These are phyloP conservation scores for Tyria jacobaeae DNA, from an alignment of 2,888 invertebrate genomes.

Conservation along the genomic window DNA sequence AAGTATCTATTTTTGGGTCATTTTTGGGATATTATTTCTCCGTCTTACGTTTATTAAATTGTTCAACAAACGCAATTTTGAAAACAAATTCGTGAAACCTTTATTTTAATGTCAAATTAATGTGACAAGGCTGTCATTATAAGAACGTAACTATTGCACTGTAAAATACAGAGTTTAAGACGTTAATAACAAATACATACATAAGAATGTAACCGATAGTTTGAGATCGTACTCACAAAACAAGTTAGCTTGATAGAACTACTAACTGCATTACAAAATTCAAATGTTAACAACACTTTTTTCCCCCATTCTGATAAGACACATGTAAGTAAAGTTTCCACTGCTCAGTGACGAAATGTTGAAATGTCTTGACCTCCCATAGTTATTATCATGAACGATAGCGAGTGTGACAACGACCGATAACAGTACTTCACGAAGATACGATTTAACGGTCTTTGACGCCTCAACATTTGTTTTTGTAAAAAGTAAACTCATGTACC, in stretches of 20 bases:
- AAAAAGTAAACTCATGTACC: slow-evolving; percentile 11
- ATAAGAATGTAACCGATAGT: neutral
- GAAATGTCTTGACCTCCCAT: slow-evolving; percentile 65
- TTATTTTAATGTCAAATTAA: neutral
- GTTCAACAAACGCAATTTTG: neutral
- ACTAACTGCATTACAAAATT: slow-evolving; percentile 12
- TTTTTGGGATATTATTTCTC: too few species aligned
- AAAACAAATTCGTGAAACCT: neutral
- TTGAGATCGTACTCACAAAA: neutral
- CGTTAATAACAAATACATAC: neutral
- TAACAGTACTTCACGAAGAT: slow-evolving; percentile 45
- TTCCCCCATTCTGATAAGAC: slow-evolving; percentile 32
- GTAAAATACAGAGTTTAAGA: neutral
- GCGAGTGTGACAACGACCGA: slow-evolving; percentile 57
- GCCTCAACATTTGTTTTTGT: slow-evolving; percentile 19
- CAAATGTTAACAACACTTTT: slow-evolving; percentile 14
- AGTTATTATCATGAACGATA: slow-evolving; percentile 62
- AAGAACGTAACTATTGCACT: neutral
- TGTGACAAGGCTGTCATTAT: neutral
- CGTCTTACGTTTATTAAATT: neutral
- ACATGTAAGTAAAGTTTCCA: slow-evolving; percentile 48
- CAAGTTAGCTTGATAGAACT: neutral
- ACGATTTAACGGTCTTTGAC: slow-evolving; percentile 43
- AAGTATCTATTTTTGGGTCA: too few species aligned
- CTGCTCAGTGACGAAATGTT: slow-evolving; percentile 44